A percentile compares a stretch with the other conserved stretches of the same genome.
Evolutionary conservation across 2,113 vertebrate genomes (phyloP).

Genomic region (Oreocharis arfaki): DNA sequence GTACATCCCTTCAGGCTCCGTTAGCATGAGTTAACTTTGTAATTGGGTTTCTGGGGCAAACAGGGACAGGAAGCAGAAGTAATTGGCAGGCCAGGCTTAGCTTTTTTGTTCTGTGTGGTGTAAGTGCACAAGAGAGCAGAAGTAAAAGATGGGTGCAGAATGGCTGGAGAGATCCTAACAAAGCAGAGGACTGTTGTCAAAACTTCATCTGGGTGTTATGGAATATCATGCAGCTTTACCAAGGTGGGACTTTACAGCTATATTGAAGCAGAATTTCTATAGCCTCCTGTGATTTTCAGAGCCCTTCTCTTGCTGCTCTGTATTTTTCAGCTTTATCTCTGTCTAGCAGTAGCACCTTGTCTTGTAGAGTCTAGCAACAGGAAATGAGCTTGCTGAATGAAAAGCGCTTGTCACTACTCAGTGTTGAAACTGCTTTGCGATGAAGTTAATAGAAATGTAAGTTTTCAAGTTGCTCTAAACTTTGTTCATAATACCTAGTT

Average conservation of each 20-base stretch:
- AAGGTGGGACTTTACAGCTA: background rate
- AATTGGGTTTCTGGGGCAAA: slow-evolving; percentile 44
- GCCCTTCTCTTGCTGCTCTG: background rate
- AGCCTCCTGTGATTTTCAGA: background rate
- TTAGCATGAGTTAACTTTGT: slow-evolving; percentile 38
- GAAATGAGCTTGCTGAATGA: background rate
- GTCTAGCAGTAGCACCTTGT: background rate
- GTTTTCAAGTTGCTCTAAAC: background rate
- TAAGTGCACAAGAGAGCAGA: background rate
- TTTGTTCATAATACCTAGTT: background rate
- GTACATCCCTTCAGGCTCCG: background rate
- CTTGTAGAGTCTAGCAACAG: background rate
- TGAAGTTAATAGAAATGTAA: background rate
- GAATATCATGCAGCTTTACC: background rate
- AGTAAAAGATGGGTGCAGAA: background rate
- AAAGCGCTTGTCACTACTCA: background rate
- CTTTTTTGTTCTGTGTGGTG: background rate
- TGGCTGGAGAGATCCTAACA: background rate
- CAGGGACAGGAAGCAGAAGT: slow-evolving; percentile 23
- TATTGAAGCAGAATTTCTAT: background rate
- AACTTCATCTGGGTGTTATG: background rate
- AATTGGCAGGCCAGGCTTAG: slow-evolving; percentile 4
- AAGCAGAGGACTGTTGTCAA: background rate
- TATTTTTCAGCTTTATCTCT: background rate
- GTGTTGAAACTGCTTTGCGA: background rate